Conservation (phyloP, 1,140 invertebrate species). For the Penaeus japonicus region DNA sequence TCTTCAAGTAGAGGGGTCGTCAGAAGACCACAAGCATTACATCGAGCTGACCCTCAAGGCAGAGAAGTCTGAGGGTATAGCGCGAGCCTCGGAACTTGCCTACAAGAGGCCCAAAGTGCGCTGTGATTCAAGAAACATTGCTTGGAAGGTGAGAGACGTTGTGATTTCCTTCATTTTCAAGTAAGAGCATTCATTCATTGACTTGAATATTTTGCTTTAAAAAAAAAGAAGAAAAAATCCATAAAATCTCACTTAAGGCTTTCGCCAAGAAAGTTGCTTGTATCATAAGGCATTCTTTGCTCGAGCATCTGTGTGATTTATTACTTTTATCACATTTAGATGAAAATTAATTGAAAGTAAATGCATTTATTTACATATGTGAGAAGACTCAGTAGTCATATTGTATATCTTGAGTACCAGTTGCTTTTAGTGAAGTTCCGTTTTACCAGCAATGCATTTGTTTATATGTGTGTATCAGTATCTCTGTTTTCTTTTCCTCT, state of each 20-base stretch:
- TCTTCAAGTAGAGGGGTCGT: slow-evolving; percentile 62
- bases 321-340: too few relatives aligned
- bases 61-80: slow-evolving; percentile 63
- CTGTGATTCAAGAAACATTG: slow-evolving; percentile 80
- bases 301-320: too few relatives aligned
- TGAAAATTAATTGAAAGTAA: too few relatives aligned
- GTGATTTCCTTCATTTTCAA: neutral
- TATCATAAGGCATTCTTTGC: too few relatives aligned
- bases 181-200: neutral
- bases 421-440: neutral
- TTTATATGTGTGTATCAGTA: slow-evolving; percentile 4
- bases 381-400: too few relatives aligned
- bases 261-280: too few relatives aligned
- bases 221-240: slow-evolving; percentile 60
- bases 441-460: neutral
- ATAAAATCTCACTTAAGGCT: too few relatives aligned
- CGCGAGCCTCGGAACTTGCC: slow-evolving; percentile 55
- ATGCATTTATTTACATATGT: too few relatives aligned
- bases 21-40: slow-evolving; percentile 68
- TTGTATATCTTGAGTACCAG: too few relatives aligned
- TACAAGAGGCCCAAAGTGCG: slow-evolving; percentile 77
- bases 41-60: slow-evolving; percentile 76
- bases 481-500: slow-evolving; percentile 39
- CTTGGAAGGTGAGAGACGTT: slow-evolving; percentile 73
- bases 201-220: neutral